Base-by-base conservation (phyloP, 2,888 invertebrate species). In the Sinotaia quadrata region DNA sequence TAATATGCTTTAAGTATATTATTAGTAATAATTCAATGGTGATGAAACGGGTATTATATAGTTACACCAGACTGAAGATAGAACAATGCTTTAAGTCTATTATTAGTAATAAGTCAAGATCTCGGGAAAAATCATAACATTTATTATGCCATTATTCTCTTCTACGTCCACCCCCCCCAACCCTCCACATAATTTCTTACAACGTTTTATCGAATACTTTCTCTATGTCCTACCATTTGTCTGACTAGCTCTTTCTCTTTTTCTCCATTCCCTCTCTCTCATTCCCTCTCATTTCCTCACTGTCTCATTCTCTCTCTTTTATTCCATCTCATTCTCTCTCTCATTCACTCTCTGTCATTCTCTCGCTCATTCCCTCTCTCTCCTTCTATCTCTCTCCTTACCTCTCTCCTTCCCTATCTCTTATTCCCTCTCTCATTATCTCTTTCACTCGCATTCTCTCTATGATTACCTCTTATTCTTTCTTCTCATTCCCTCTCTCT, bases 261-360 rank as follows among this genome's bases (percentile, higher is more conserved):
- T 24, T 51, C 34, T 33, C 44, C 7, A 27, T 37, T 57, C 41
- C 36, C 41, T 24, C 58, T 29, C 34, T 44, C 24, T 29, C 12
- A 12, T 24, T 33, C 7, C 21, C 12, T 36, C 24, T 15, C 27
- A 21, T 29, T 29, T 15, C 21, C 29, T 31, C 62, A 5, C 0
- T 21, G 8, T 7, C 33, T 51, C 36, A 33, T 21, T 27, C 29
- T 33, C 1, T 27, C n/a, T 62, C 33, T n/a, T 10, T 2, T n/a
- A 8, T n/a, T 3, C n/a, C 3, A 27, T n/a, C 54, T 36, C 57
- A 37, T 52, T 57, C 57, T 68, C 44, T 67, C 61, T 66, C 67
- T 67, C 60, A 60, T 56, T 70, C 66, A 67, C 60, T 67, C 60
- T 66, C 56, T 60, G 24, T 54, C 67, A 57, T 57, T 63, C 63